phyloP scores from a whole-genome alignment of 2,888 invertebrate species.

The Dryadula phaetusa region DNA sequence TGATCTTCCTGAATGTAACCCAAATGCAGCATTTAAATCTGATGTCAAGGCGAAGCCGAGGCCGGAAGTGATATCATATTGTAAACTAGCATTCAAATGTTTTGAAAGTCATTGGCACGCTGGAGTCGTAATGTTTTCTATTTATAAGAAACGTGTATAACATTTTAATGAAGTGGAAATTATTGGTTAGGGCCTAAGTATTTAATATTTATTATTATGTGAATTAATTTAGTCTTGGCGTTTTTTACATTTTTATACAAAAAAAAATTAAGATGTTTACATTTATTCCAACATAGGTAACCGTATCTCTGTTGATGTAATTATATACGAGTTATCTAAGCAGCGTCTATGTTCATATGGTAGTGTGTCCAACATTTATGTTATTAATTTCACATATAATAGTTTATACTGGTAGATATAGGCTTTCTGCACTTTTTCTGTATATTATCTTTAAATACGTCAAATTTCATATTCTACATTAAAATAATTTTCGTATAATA shows the following conservation, averaged over 20 bases:
- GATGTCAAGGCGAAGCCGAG: conserved; percentile 31
- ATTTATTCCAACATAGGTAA: no score
- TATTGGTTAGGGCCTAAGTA: not conserved
- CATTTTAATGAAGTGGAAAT: conserved; percentile 15
- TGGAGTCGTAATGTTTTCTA: conserved; percentile 37
- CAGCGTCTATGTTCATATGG: no score
- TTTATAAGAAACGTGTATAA: conserved; percentile 30
- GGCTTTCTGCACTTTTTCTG: no score
- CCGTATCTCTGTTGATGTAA: no score
- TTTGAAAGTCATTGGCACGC: conserved; percentile 43
- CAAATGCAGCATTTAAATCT: conserved; percentile 28
- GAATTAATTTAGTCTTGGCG: not conserved
- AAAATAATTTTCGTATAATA: no score
- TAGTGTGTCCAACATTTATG: no score
- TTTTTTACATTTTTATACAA: not conserved
- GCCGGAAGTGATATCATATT: conserved; percentile 39
- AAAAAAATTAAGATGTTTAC: no score
- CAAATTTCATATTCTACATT: no score
- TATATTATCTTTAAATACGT: no score
- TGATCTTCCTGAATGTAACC: conserved; percentile 13
- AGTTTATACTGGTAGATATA: no score
- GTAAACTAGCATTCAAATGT: conserved; percentile 38
- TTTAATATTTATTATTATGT: not conserved
- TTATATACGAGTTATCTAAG: no score
- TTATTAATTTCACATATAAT: no score